These are phyloP conservation scores for Smittia sp. DNA, from an alignment of 2,888 invertebrate species.

Conservation along the genomic window DNA sequence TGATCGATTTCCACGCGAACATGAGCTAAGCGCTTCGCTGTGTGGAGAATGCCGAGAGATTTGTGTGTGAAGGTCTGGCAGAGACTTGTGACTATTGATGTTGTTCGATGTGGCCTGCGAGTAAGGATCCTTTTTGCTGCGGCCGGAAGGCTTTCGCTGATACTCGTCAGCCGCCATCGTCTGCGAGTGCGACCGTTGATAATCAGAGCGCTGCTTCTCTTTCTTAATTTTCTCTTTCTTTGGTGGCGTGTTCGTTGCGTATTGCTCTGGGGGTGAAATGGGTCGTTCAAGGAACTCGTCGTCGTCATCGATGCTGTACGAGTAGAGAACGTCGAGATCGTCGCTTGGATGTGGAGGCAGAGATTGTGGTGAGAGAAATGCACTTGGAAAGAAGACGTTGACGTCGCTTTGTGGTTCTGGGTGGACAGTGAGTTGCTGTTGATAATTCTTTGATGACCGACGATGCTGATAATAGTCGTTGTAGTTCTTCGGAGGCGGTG, in stretches of 20 bases:
- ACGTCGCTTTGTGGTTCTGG: constrained; percentile 45
- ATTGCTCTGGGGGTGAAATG: constrained; percentile 71
- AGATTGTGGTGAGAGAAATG: constrained; percentile 51
- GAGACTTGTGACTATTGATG: constrained; percentile 74
- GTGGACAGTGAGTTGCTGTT: constrained; percentile 45
- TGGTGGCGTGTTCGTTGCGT: constrained; percentile 54
- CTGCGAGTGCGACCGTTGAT: constrained; percentile 60
- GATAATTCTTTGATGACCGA: constrained; percentile 44
- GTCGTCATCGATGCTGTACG: constrained; percentile 49
- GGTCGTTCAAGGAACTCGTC: constrained; percentile 54
- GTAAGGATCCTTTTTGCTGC: constrained; percentile 42
- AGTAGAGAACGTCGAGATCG: constrained; percentile 49
- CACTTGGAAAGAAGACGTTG: constrained; percentile 48
- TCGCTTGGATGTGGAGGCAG: constrained; percentile 46
- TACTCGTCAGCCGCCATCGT: constrained; percentile 59
- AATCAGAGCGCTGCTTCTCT: constrained; percentile 48
- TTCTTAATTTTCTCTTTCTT: constrained; percentile 42
- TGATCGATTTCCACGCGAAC: constrained; percentile 54
- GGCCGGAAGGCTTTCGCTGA: constrained; percentile 43
- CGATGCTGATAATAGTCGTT: constrained; percentile 46
- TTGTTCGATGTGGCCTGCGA: constrained; percentile 52
- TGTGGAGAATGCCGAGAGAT: constrained; percentile 55
- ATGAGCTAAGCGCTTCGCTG: constrained; percentile 52
- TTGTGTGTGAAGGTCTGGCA: constrained; percentile 73
- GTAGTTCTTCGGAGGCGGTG: constrained; percentile 36